phyloP scores from a whole-genome alignment of 1,140 invertebrate species.

The Cheumatopsyche charites region DNA sequence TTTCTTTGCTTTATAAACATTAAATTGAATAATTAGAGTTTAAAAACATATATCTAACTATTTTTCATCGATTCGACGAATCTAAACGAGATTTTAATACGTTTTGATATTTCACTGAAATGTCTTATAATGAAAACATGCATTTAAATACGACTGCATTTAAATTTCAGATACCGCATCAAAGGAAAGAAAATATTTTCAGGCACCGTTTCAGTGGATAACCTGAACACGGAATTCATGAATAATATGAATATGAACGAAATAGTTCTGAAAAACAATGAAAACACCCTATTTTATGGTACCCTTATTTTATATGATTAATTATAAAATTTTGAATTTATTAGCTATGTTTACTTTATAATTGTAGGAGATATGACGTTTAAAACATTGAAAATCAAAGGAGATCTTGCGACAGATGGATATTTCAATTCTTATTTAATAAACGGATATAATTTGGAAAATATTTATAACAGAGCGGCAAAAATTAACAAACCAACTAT shows the following conservation, averaged over 20 bases:
- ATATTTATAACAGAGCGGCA: slow-evolving; percentile 27
- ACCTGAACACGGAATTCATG: slow-evolving; percentile 37
- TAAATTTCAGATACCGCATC: slow-evolving; percentile 39
- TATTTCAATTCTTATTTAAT: slow-evolving; percentile 27
- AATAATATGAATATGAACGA: slow-evolving; percentile 42
- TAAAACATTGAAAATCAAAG: slow-evolving; percentile 32
- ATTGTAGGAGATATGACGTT: slow-evolving; percentile 38
- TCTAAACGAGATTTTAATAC: too few relatives aligned
- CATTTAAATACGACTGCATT: background rate
- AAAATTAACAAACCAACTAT: slow-evolving; percentile 33
- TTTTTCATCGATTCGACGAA: too few relatives aligned
- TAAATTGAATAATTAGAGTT: too few relatives aligned
- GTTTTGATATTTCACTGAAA: too few relatives aligned
- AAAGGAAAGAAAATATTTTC: slow-evolving; percentile 42
- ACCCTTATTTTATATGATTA: slow-evolving; percentile 1
- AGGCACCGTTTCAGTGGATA: slow-evolving; percentile 32
- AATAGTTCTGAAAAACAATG: slow-evolving; percentile 36
- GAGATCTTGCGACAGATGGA: slow-evolving; percentile 30
- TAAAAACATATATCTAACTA: too few relatives aligned
- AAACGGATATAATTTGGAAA: slow-evolving; percentile 29
- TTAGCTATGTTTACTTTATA: background rate
- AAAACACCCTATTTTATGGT: slow-evolving; percentile 39
- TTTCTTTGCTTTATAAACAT: too few relatives aligned
- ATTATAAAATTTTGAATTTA: background rate
- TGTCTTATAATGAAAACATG: too few relatives aligned